Base-by-base conservation (phyloP, 2,888 invertebrate species). In the Drosophila longiperda region DNA sequence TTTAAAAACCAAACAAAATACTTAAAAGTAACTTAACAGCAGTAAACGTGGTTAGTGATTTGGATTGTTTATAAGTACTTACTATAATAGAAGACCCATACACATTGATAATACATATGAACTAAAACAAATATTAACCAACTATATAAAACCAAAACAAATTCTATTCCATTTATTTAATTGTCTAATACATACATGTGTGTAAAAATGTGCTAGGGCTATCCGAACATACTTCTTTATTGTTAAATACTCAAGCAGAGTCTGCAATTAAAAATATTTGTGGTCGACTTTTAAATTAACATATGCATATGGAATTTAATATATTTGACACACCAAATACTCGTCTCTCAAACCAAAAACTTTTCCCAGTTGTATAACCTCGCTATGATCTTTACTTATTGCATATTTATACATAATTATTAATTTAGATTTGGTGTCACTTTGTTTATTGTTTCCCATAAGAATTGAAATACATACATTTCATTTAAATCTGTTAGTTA, bases 11-110 rank as follows among this genome's bases (percentile, higher is more conserved):
- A 65, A 26, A 69, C 38, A 49, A 67, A 74, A 66, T 49, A 68
- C 40, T 38, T 62, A 59, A 55, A 53, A 62, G 50, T 58, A 79
- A 83, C 63, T 75, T 84, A 88, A 80, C 82, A 85, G 75, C 79
- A 88, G 80, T 78, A 90, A 89, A 90, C 80, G 89, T 92, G 92
- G 91, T 91, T 92, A 92, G 92, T 91, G 91, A 91, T 90, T 90
- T 89, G 86, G 83, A 87, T 90, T 82, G 91, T 84, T 89, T 82
- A 78, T 79, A 80, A 83, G 66, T 82, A 88, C 76, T 67, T 71
- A 77, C 49, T 61, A 54, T 20, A 65, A 79, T 68, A 63, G 48
- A 34, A 70, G 55, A 64, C 57, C 55, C 78, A 76, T 62, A 58
- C 59, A 72, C 77, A 66, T 66, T 50, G 29, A 66, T 63, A 64